Evolutionary conservation across 2,888 invertebrate species (phyloP).

Genomic region (Phyllotreta cruciferae): DNA sequence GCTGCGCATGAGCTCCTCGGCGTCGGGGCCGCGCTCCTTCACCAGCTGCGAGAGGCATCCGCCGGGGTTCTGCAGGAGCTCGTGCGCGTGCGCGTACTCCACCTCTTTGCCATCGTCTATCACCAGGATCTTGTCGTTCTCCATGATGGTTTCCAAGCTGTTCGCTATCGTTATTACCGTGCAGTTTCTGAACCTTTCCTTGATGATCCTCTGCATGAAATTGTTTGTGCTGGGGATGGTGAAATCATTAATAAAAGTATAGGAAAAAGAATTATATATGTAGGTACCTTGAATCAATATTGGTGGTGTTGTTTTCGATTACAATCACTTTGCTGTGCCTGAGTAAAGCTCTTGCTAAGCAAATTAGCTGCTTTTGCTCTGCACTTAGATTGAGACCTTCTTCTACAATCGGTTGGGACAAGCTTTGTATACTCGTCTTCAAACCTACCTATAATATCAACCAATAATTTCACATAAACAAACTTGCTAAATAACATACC

Average conservation of each 20-base stretch:
- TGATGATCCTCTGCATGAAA: constrained; percentile 78
- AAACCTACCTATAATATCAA: constrained; percentile 70
- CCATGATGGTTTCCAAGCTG: constrained; percentile 83
- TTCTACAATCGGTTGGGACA: constrained; percentile 73
- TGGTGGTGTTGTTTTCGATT: constrained; percentile 93
- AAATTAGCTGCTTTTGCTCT: constrained; percentile 87
- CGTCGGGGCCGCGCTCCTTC: constrained; percentile 52
- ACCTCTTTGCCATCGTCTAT: constrained; percentile 64
- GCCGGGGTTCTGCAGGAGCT: constrained; percentile 52
- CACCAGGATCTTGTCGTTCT: constrained; percentile 75
- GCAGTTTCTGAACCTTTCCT: constrained; percentile 75
- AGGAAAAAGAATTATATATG: too few species aligned
- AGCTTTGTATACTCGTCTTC: constrained; percentile 71
- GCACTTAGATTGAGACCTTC: constrained; percentile 86
- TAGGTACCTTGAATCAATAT: constrained; percentile 79
- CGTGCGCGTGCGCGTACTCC: constrained; percentile 65
- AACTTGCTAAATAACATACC: constrained; percentile 50
- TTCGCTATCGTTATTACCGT: constrained; percentile 86
- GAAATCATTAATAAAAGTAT: too few species aligned
- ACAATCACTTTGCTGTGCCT: constrained; percentile 80
- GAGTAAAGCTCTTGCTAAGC: constrained; percentile 85
- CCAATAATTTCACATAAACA: neutral
- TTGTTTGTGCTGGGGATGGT: constrained; percentile 69
- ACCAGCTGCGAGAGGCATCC: constrained; percentile 56
- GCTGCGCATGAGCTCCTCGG: constrained; percentile 48